Evolutionary conservation across 2,888 invertebrate species (phyloP).

Genomic region (Drosophila kanekoi): DNA sequence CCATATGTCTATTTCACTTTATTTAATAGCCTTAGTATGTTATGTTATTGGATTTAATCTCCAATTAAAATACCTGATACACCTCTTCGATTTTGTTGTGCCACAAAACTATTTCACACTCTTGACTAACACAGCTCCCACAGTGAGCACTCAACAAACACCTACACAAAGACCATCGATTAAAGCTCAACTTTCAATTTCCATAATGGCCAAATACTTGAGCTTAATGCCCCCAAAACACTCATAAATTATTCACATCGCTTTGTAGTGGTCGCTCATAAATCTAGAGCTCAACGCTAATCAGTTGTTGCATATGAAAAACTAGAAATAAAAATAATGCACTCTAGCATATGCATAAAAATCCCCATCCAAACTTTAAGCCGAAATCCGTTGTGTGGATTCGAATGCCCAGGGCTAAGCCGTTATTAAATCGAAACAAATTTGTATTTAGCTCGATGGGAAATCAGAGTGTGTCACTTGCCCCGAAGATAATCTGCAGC

Average conservation of each 20-base stretch:
- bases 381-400: conserved; percentile 17
- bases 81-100: neutral
- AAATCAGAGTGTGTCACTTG: conserved; percentile 64
- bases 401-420: conserved; percentile 45
- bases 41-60: conserved; percentile 9
- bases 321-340: conserved; percentile 45
- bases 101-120: conserved; percentile 15
- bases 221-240: conserved; percentile 28
- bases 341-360: conserved; percentile 42
- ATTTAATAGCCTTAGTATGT: neutral
- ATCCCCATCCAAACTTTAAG: neutral
- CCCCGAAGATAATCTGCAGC: conserved; percentile 63
- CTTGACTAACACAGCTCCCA: neutral
- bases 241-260: conserved; percentile 63
- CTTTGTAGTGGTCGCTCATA: conserved; percentile 44
- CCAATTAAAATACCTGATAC: conserved; percentile 9
- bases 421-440: conserved; percentile 64
- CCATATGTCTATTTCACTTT: neutral
- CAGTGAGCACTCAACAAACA: conserved; percentile 14
- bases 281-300: conserved; percentile 67
- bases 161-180: conserved; percentile 18
- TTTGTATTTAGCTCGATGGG: conserved; percentile 52
- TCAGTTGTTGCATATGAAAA: conserved; percentile 63
- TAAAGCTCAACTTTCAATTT: conserved; percentile 39
- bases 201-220: conserved; percentile 13